Base-by-base conservation (phyloP, 2,888 invertebrate species). In the Aporophyla nigra region DNA sequence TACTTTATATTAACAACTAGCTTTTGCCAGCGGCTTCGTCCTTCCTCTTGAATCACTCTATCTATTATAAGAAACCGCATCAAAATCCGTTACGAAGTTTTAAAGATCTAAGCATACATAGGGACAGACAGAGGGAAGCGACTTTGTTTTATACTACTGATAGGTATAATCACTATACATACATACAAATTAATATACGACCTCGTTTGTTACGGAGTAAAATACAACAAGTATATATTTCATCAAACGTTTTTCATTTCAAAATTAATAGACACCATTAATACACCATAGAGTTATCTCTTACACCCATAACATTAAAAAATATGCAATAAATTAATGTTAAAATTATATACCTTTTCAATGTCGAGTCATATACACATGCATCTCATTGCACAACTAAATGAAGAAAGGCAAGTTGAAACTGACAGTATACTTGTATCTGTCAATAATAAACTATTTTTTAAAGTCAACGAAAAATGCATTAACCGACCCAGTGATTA, bases 401-500 rank as follows among this genome's bases (percentile, higher is more conserved):
- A 84, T 77, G 71, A 83, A 83, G 75, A 83, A 83, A 83, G 71
- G 61, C 61, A 68, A 71, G 43, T 58, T 49, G 21, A 69, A 49
- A 69, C 71, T 51, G 66, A 78, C 76, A 68, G 54, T 63, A 59
- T 81, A 67, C 54, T 72, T 27, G 24, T 77, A 53, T 54, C 63
- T 65, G 80, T 78, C 82, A 84, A 84, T 66, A 69, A 75, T 66
- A 69, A 78, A 82, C 79, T 69, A 73, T 71, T 84, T 53, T 76
- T 62, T 7, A 78, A 74, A 73, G 51, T 54, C 71, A 76, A 84
- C 79, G 83, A 80, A 74, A 79, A 81, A 84, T 80, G 72, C 70
- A 79, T 75, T 84, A 71, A 62, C 49, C 27, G 74, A 56, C 12
- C 78, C 82, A 82, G 71, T 86, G 84, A 84, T 87, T 87, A 83